These are phyloP conservation scores for Limnephilus rhombicus DNA, from an alignment of 2,888 invertebrate genomes.

Conservation along the genomic window DNA sequence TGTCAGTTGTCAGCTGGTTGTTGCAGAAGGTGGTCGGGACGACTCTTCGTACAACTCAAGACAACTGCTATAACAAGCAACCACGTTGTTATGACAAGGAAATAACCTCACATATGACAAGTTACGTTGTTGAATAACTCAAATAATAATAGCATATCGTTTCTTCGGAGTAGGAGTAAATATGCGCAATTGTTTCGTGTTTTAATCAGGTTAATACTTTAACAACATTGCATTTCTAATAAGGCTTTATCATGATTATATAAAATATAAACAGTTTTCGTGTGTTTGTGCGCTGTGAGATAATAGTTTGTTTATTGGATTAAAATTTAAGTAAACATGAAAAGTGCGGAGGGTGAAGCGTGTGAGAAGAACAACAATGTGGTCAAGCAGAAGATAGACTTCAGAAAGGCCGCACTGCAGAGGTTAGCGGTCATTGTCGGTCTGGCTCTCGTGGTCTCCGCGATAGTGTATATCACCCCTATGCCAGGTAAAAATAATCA, in stretches of 20 bases:
- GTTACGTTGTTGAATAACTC: not conserved
- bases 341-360: conserved; percentile 32
- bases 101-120: not conserved
- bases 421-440: conserved; percentile 82
- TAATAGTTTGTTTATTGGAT: not conserved
- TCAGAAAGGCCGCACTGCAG: conserved; percentile 80
- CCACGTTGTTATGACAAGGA: not conserved
- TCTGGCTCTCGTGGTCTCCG: conserved; percentile 81
- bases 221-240: not conserved
- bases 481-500: conserved; percentile 75
- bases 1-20: conserved; percentile 54
- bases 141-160: not conserved
- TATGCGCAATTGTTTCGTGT: not conserved
- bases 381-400: conserved; percentile 69
- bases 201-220: too few relatives aligned
- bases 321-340: conserved; percentile 39
- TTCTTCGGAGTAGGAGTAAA: not conserved
- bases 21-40: conserved; percentile 30
- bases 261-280: not conserved
- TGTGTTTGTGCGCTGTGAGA: too few relatives aligned
- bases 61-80: not conserved
- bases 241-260: not conserved
- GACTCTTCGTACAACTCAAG: not conserved
- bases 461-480: conserved; percentile 85
- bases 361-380: conserved; percentile 47